Evolutionary conservation across 2,113 vertebrate genomes (phyloP).

Genomic region (Neoarius graeffei): DNA sequence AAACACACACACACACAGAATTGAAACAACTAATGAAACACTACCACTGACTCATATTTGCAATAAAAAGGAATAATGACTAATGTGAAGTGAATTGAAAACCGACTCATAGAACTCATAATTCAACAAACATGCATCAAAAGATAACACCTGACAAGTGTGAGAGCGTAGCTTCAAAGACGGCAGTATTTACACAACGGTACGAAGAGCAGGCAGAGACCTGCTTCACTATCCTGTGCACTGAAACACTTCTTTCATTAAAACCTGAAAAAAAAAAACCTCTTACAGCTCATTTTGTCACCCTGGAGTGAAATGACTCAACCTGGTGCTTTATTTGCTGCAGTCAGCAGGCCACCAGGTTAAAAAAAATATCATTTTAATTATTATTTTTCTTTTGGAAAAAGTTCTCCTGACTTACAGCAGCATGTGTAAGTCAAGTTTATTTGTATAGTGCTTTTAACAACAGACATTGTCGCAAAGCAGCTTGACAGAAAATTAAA

Average conservation of each 20-base stretch:
- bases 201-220: neutral
- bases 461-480: too few species aligned
- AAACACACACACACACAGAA: neutral
- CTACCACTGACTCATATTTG: neutral
- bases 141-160: neutral
- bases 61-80: slow-evolving; percentile 17
- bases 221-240: neutral
- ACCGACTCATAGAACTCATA: neutral
- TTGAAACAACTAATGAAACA: slow-evolving; percentile 2
- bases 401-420: too few species aligned
- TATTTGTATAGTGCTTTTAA: too few species aligned
- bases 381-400: neutral
- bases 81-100: neutral
- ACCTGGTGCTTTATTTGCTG: neutral
- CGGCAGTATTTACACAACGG: neutral
- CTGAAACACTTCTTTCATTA: neutral
- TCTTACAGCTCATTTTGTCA: neutral
- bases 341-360: neutral
- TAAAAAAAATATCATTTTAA: neutral
- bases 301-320: neutral
- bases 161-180: neutral
- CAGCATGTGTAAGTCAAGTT: too few species aligned
- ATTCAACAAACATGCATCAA: neutral
- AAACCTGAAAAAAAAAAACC: neutral
- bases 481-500: too few species aligned